These are phyloP conservation scores for Turritopsis dohrnii DNA, from an alignment of 30 jellyfish, hydroid and myxozoan species.

Conservation along the genomic window DNA sequence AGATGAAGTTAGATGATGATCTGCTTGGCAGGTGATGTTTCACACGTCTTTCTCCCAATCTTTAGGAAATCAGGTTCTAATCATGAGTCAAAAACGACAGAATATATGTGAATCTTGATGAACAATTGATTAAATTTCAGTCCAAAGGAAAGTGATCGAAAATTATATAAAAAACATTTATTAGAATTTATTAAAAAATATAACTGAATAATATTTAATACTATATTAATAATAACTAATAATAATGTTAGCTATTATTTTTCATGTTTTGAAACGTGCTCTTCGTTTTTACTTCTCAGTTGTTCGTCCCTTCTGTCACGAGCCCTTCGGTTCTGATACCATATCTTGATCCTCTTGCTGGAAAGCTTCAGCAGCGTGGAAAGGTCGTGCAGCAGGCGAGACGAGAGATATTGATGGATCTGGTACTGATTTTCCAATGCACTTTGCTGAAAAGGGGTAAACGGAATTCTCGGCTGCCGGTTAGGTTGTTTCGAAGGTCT, in stretches of 20 bases:
- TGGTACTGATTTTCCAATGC: conserved; percentile 55
- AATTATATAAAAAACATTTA: no score
- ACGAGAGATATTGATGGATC: conserved; percentile 47
- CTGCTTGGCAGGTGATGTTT: not conserved
- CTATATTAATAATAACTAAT: no score
- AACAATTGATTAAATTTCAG: no score
- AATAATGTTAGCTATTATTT: not conserved
- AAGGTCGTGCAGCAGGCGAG: conserved; percentile 46
- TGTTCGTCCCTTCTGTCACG: conserved; percentile 66
- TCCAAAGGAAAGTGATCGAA: no score
- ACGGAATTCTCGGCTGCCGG: conserved; percentile 81
- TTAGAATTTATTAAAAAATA: no score
- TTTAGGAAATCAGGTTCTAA: not conserved
- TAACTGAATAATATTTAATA: no score
- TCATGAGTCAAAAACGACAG: not conserved
- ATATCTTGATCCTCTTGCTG: conserved; percentile 64
- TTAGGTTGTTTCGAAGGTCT: conserved; percentile 43
- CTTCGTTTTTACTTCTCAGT: conserved; percentile 23
- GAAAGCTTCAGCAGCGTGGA: conserved; percentile 44
- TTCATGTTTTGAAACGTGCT: not conserved
- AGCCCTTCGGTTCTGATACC: conserved; percentile 87
- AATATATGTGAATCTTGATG: not conserved
- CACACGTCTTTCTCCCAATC: not conserved
- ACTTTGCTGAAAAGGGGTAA: conserved; percentile 63
- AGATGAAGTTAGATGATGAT: not conserved